phyloP scores from a whole-genome alignment of 2,888 invertebrate genomes.

The Amphiduros pacificus region DNA sequence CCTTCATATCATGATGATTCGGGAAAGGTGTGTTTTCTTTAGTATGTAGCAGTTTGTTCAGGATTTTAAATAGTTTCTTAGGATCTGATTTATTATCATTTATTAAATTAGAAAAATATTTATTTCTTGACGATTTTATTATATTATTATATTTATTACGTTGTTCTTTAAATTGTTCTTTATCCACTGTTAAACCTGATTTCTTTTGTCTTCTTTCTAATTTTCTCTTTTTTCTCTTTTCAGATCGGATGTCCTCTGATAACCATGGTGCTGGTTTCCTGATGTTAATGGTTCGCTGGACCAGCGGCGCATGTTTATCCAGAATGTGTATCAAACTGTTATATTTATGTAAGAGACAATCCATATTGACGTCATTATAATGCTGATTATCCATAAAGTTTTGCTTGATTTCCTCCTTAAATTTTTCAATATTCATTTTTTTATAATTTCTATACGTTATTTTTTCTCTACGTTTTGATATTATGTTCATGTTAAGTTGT shows the following conservation, averaged over 20 bases:
- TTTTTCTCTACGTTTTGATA: background rate
- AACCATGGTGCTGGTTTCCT: background rate
- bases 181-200: background rate
- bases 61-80: no score
- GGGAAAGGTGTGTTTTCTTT: background rate
- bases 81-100: no score
- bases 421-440: background rate
- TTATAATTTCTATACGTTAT: background rate
- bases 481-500: background rate
- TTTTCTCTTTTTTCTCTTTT: background rate
- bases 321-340: background rate
- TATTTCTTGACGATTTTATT: no score
- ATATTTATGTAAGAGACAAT: background rate
- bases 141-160: background rate
- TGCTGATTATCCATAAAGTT: background rate
- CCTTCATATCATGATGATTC: background rate
- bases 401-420: background rate
- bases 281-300: background rate
- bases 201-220: background rate
- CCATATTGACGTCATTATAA: background rate
- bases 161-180: background rate
- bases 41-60: no score
- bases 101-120: no score
- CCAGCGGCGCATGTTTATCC: background rate
- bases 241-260: background rate